Conservation (phyloP, 2,113 vertebrate species). For the Bostrychus sinensis region DNA sequence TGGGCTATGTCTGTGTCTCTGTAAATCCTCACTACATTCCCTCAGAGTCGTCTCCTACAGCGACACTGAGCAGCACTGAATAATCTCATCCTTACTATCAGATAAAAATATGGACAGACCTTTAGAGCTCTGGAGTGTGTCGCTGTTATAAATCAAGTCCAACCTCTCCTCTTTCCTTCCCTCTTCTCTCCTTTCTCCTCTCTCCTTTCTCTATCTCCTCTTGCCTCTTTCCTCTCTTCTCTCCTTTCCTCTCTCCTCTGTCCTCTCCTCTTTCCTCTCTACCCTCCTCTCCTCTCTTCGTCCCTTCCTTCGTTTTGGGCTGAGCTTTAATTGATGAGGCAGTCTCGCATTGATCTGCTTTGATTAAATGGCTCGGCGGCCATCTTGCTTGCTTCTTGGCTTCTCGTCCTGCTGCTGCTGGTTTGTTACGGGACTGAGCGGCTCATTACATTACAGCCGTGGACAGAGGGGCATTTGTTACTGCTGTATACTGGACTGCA, state of each 20-base stretch:
- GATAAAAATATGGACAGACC: slow-evolving; percentile 71
- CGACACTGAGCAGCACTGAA: slow-evolving; percentile 41
- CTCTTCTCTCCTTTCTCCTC: neutral
- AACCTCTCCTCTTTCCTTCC: slow-evolving; percentile 16
- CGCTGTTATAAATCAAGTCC: slow-evolving; percentile 65
- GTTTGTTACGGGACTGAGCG: slow-evolving; percentile 41
- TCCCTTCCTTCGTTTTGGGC: slow-evolving; percentile 28
- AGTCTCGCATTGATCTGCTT: slow-evolving; percentile 56
- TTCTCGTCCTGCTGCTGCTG: no score
- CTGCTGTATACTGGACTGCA: slow-evolving; percentile 16
- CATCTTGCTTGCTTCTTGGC: slow-evolving; percentile 45
- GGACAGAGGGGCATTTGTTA: slow-evolving; percentile 34
- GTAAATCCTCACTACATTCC: neutral
- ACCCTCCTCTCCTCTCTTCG: neutral
- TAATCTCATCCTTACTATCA: slow-evolving; percentile 68
- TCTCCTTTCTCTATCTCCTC: neutral
- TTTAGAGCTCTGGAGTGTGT: slow-evolving; percentile 71
- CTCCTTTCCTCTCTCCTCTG: neutral
- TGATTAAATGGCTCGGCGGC: slow-evolving; percentile 69
- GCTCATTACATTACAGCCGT: slow-evolving; percentile 54
- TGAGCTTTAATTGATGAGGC: slow-evolving; percentile 66
- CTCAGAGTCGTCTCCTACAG: neutral
- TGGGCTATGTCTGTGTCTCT: no score
- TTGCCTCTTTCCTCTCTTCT: neutral
- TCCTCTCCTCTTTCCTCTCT: neutral